Evolutionary conservation across 2,888 invertebrate genomes (phyloP).

Genomic region (Shargacucullia verbasci): DNA sequence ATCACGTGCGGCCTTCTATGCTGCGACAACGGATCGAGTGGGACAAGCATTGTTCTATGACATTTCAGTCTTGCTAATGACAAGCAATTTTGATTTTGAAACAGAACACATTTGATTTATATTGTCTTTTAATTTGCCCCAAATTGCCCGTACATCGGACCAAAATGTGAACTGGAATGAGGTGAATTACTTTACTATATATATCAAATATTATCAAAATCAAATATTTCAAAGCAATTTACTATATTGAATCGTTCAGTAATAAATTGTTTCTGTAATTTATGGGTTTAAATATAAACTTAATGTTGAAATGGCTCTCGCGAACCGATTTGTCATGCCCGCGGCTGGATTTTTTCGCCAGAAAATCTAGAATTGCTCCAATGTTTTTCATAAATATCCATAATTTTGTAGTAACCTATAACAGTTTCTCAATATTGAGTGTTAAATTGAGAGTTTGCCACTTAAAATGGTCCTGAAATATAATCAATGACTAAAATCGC

Average conservation of each 20-base stretch:
- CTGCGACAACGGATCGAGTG: slow-evolving; percentile 73
- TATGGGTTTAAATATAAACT: slow-evolving; percentile 51
- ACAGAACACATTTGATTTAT: slow-evolving; percentile 81
- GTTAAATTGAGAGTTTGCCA: slow-evolving; percentile 2
- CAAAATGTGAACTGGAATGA: slow-evolving; percentile 53
- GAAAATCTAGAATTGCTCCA: slow-evolving; percentile 51
- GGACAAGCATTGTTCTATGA: slow-evolving; percentile 86
- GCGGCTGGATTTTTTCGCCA: slow-evolving; percentile 43
- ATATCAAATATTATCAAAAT: slow-evolving; percentile 45
- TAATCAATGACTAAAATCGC: slow-evolving; percentile 8
- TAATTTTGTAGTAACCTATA: background rate
- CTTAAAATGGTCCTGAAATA: slow-evolving; percentile 1
- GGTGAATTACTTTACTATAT: slow-evolving; percentile 42
- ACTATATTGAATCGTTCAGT: slow-evolving; percentile 53
- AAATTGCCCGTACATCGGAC: slow-evolving; percentile 66
- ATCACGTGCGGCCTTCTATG: slow-evolving; percentile 86
- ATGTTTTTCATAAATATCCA: slow-evolving; percentile 40
- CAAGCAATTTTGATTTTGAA: slow-evolving; percentile 87
- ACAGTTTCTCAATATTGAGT: slow-evolving; percentile 27
- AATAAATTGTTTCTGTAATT: slow-evolving; percentile 53
- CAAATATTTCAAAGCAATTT: slow-evolving; percentile 51
- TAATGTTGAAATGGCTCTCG: slow-evolving; percentile 51
- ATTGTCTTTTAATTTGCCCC: slow-evolving; percentile 78
- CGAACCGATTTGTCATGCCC: slow-evolving; percentile 48
- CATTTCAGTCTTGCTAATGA: slow-evolving; percentile 88